Conservation (phyloP, 2,113 vertebrate species). For the Cyprinodon brontotheroides region DNA sequence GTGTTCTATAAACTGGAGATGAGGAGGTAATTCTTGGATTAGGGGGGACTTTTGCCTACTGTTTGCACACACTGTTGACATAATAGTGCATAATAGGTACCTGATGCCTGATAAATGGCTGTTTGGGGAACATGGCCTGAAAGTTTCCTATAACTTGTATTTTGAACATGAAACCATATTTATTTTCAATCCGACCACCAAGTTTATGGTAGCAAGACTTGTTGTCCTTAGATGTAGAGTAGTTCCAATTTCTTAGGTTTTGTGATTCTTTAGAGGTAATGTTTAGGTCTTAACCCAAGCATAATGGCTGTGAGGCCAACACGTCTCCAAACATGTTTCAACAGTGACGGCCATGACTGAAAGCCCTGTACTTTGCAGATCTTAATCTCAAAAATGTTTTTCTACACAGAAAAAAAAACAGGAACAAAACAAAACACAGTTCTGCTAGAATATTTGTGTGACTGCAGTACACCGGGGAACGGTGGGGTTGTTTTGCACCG, state of each 20-base stretch:
- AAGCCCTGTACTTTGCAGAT: conserved; percentile 2
- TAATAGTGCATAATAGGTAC: conserved; percentile 1
- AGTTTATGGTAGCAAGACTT: neutral
- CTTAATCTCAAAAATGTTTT: conserved; percentile 4
- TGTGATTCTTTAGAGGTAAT: neutral
- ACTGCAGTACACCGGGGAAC: conserved; percentile 7
- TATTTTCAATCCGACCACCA: neutral
- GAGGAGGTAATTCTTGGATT: conserved; percentile 21
- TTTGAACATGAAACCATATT: neutral
- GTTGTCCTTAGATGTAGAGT: neutral
- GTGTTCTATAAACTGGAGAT: conserved; percentile 10
- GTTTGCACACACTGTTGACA: conserved; percentile 10
- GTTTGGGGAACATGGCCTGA: conserved; percentile 18
- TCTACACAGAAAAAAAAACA: neutral
- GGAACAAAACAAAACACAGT: neutral
- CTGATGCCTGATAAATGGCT: neutral
- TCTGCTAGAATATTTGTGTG: conserved; percentile 5
- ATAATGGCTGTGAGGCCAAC: neutral
- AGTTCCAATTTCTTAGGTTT: neutral
- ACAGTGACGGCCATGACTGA: neutral
- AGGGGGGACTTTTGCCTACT: conserved; percentile 18
- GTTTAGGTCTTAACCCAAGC: neutral
- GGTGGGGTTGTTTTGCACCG: conserved; percentile 28
- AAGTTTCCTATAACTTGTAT: neutral
- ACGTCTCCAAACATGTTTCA: conserved; percentile 7